Base-by-base conservation (phyloP, 2,113 vertebrate genomes). In the Entosphenus tridentatus region DNA sequence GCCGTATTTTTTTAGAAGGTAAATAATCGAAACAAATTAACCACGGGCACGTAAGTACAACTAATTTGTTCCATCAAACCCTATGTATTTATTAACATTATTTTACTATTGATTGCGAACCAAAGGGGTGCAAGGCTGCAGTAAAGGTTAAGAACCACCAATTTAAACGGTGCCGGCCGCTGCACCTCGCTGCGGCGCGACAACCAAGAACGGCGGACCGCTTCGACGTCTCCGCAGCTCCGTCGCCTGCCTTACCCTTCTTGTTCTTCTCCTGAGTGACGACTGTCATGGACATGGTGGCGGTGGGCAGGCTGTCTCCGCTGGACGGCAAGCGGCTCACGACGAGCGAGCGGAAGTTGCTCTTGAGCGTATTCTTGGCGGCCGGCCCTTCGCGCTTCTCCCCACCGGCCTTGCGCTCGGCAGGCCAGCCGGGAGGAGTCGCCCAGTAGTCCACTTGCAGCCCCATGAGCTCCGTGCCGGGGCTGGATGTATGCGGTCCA, bases 361-460 rank as follows among this genome's bases (percentile, higher is more conserved):
- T 89, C 80, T 89, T 90, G 75, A 92, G 80, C 0, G 88, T 92
- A 78, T 88, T 88, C 78, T 91, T 83, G 59, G 12, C n/a, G 12
- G 68, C n/a, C 3, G 55, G 9, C 18, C 57, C 2, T 54, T 80
- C 70, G 81, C 78, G 56, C 84, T 85, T 2, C 79, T 83, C 58
- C 86, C 84, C 13, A 81, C 76, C 73, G 82, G 83, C 57, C 84
- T 87, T 0, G 83, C 82, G 18, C 86, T 85, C 70, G 82, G 82
- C 75, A 78, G 86, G 77, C 79, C 85, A 39, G 88, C 87, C 1
- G 75, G 73, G 62, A 21, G 62, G 62, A 67, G 79, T 82, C 4
- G 86, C 86, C 92, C 92, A 97, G 80, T 97, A 97, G 77, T 97
- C 92, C 75, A 97, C 88, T 78, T 97, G 92, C 10, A 97, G 83